phyloP scores from a whole-genome alignment of 2,888 invertebrate genomes.

The Ectemnius lituratus region DNA sequence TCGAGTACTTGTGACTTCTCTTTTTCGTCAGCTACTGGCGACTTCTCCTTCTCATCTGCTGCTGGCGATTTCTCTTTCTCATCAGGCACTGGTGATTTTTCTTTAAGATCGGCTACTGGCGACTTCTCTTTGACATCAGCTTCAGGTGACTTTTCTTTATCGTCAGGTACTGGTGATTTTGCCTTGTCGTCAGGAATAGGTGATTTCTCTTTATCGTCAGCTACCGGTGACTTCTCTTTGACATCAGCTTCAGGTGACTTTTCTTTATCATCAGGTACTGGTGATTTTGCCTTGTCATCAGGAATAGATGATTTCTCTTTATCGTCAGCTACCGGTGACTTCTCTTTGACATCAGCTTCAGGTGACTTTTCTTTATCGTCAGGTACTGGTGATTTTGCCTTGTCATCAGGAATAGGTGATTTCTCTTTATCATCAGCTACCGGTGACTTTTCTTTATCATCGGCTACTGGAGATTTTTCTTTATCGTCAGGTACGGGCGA shows the following conservation, averaged over 20 bases:
- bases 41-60: neutral
- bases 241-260: neutral
- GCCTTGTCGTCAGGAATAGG: no score
- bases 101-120: neutral
- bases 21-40: slow-evolving; percentile 33
- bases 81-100: slow-evolving; percentile 9
- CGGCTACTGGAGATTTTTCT: slow-evolving; percentile 1
- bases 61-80: neutral
- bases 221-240: no score
- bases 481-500: slow-evolving; percentile 20
- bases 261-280: no score
- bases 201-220: no score
- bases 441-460: slow-evolving; percentile 50
- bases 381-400: slow-evolving; percentile 19
- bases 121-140: neutral
- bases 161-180: no score
- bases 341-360: neutral
- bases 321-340: slow-evolving; percentile 18
- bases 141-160: no score
- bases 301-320: slow-evolving; percentile 9
- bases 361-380: slow-evolving; percentile 33
- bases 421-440: slow-evolving; percentile 46
- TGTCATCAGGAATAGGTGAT: slow-evolving; percentile 15
- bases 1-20: slow-evolving; percentile 29
- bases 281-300: slow-evolving; percentile 15